These are phyloP conservation scores for Scleropages formosus DNA, from an alignment of 2,797 vertebrate species.

Conservation along the genomic window DNA sequence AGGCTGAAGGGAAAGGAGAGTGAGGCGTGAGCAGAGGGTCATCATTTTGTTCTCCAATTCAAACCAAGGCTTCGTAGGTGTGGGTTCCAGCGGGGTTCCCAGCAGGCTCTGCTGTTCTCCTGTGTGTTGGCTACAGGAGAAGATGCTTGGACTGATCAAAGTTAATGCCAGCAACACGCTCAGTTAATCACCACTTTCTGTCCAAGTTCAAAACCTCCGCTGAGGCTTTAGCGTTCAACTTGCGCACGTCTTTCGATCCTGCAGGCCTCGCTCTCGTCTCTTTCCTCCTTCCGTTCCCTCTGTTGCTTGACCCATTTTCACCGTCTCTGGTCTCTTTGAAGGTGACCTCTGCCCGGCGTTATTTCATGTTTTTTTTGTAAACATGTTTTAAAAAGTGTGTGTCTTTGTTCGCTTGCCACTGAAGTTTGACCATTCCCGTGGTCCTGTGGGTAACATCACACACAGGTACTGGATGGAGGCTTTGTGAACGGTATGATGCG, in stretches of 20 bases:
- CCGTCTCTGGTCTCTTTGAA: not conserved
- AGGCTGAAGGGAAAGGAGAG: not conserved
- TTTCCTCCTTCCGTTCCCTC: not conserved
- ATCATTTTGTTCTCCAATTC: not conserved
- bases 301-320: not conserved
- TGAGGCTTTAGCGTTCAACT: not conserved
- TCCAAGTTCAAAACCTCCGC: not conserved
- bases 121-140: not conserved
- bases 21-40: not conserved
- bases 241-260: too few relatives aligned
- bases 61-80: not conserved
- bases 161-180: not conserved
- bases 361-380: too few relatives aligned
- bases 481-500: too few relatives aligned
- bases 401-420: too few relatives aligned
- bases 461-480: too few relatives aligned
- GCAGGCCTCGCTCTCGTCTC: not conserved
- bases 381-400: too few relatives aligned
- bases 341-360: too few relatives aligned
- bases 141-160: constrained; percentile 12
- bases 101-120: not conserved
- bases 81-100: not conserved
- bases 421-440: too few relatives aligned
- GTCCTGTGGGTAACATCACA: too few relatives aligned
- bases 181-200: not conserved